A percentile compares a stretch with the other conserved stretches of the same genome.
Conservation (phyloP, 2,797 vertebrate genomes). For the Harpagifer antarcticus region DNA sequence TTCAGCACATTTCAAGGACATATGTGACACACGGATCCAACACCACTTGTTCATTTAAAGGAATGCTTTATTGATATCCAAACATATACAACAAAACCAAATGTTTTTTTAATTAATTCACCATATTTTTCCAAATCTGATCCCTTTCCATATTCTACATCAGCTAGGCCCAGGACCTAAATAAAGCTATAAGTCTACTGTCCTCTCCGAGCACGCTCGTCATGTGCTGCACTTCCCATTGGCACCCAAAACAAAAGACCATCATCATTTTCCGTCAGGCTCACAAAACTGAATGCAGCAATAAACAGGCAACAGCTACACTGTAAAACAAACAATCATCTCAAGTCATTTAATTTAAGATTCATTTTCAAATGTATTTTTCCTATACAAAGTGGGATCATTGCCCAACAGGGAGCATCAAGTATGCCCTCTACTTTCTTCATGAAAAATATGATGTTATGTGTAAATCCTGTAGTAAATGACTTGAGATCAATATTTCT, state of each 20-base stretch:
- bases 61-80: slow-evolving; percentile 89
- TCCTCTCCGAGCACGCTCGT: slow-evolving; percentile 32
- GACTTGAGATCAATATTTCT: neutral
- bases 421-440: neutral
- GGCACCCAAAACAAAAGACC: slow-evolving; percentile 51
- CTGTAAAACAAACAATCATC: neutral
- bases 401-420: neutral
- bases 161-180: slow-evolving; percentile 55
- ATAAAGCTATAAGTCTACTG: slow-evolving; percentile 69
- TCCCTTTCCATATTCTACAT: slow-evolving; percentile 72
- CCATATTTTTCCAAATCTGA: slow-evolving; percentile 60
- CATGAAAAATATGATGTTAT: neutral
- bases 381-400: neutral
- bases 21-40: neutral
- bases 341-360: neutral
- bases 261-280: slow-evolving; percentile 4
- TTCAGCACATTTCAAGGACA: neutral
- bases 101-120: slow-evolving; percentile 62
- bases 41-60: slow-evolving; percentile 74
- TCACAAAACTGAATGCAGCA: slow-evolving; percentile 32
- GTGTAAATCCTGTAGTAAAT: slow-evolving; percentile 7
- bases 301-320: slow-evolving; percentile 22
- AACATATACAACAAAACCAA: slow-evolving; percentile 81
- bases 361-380: neutral
- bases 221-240: slow-evolving; percentile 42